Percentiles rank a stretch among this genome's conserved stretches.
Conservation (phyloP, 92 coral and sea anemone genomes). For the Umimayanthus kanabou region DNA sequence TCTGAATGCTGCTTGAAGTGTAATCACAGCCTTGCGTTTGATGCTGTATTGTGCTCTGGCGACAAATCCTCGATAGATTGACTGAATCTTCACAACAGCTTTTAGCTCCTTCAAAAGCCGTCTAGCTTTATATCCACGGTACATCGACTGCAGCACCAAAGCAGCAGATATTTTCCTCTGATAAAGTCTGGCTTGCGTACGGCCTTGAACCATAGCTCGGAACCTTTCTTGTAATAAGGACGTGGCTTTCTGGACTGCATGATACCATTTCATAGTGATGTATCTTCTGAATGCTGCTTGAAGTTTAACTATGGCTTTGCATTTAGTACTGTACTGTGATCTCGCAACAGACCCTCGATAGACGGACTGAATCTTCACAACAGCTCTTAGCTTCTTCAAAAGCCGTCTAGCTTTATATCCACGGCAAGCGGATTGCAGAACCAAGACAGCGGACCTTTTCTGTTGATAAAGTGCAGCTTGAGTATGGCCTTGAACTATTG, state of each 20-base stretch:
- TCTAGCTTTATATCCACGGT: constrained; percentile 66
- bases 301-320: constrained; percentile 43
- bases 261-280: constrained; percentile 42
- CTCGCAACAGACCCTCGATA: constrained; percentile 59
- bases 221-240: constrained; percentile 44
- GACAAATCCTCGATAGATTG: constrained; percentile 54
- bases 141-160: constrained; percentile 52
- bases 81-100: constrained; percentile 69
- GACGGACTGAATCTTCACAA: constrained; percentile 49
- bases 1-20: constrained; percentile 67
- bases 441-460: constrained; percentile 53
- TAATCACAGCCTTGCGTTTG: constrained; percentile 52
- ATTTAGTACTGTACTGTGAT: constrained; percentile 37
- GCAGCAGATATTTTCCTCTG: constrained; percentile 53
- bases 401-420: constrained; percentile 62
- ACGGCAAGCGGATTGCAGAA: constrained; percentile 78
- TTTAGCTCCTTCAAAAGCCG: constrained; percentile 38
- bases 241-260: constrained; percentile 11
- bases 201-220: constrained; percentile 44
- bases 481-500: constrained; percentile 28
- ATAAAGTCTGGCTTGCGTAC: neutral
- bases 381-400: constrained; percentile 24
- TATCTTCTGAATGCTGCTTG: constrained; percentile 67
- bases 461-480: constrained; percentile 25
- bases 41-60: constrained; percentile 50